Conservation (phyloP, 2,888 invertebrate species). For the Saturnia pavonia region DNA sequence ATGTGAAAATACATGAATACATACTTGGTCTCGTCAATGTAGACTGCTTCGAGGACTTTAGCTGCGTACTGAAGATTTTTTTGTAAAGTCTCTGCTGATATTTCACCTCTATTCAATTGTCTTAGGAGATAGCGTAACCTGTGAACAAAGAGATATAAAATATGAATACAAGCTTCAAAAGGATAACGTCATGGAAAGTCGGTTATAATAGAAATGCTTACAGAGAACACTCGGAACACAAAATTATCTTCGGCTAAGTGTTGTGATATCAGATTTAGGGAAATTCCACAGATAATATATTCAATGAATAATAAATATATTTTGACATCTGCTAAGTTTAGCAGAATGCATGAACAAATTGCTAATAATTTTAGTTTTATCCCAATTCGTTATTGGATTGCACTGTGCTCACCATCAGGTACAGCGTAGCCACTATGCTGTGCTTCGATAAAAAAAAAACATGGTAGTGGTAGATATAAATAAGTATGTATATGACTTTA, state of each 20-base stretch:
- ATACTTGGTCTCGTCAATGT: slow-evolving; percentile 97
- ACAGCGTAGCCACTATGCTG: too few species aligned
- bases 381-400: too few species aligned
- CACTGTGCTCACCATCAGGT: too few species aligned
- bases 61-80: slow-evolving; percentile 97
- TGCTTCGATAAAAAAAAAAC: too few species aligned
- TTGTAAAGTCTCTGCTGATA: slow-evolving; percentile 93
- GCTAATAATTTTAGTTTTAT: too few species aligned
- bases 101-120: slow-evolving; percentile 93
- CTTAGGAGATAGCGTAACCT: slow-evolving; percentile 95
- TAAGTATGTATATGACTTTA: too few species aligned
- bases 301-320: neutral
- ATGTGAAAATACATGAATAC: slow-evolving; percentile 55
- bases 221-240: neutral
- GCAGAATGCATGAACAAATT: too few species aligned
- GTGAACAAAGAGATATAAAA: slow-evolving; percentile 62
- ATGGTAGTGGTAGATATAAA: too few species aligned
- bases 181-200: neutral
- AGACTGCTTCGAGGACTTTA: slow-evolving; percentile 95
- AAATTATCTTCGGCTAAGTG: neutral
- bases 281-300: neutral
- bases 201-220: neutral
- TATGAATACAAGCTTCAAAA: neutral
- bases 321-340: too few species aligned
- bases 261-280: neutral